Percentiles rank a stretch among this genome's conserved stretches.
These are phyloP conservation scores for Speoplatyrhinus poulsoni DNA, from an alignment of 2,113 vertebrate species.

Conservation along the genomic window DNA sequence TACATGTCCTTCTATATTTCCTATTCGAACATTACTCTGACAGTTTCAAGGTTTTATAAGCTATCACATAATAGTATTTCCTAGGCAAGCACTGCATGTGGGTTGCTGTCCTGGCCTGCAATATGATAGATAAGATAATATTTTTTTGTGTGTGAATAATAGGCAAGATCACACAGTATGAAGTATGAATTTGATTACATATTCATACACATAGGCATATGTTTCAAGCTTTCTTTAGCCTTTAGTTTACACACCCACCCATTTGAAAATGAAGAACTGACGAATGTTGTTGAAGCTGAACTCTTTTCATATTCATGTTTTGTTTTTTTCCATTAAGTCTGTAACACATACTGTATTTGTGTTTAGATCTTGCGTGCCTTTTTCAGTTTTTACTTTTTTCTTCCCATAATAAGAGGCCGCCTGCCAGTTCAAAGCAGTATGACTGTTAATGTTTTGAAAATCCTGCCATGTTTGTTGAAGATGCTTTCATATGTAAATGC, in stretches of 20 bases:
- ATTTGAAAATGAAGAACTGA: slow-evolving; percentile 2
- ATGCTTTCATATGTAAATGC: slow-evolving; percentile 75
- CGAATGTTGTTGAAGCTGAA: slow-evolving; percentile 25
- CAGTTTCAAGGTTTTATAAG: too few relatives aligned
- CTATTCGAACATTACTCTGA: too few relatives aligned
- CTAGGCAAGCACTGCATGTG: too few relatives aligned
- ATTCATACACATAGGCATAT: slow-evolving; percentile 37
- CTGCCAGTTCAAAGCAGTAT: slow-evolving; percentile 35
- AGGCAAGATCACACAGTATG: slow-evolving; percentile 54
- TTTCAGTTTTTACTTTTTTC: neutral
- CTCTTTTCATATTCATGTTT: slow-evolving; percentile 6
- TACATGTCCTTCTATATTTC: too few relatives aligned
- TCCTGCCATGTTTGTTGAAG: slow-evolving; percentile 65
- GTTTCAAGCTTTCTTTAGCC: slow-evolving; percentile 48
- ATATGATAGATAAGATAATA: too few relatives aligned
- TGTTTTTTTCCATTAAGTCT: slow-evolving; percentile 22
- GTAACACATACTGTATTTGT: slow-evolving; percentile 10
- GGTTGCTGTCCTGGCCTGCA: too few relatives aligned
- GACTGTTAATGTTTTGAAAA: slow-evolving; percentile 65
- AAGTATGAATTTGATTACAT: slow-evolving; percentile 60
- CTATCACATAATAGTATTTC: too few relatives aligned
- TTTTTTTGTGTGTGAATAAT: too few relatives aligned
- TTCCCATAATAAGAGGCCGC: neutral
- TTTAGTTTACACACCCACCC: slow-evolving; percentile 18
- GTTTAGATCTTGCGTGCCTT: slow-evolving; percentile 16